A percentile compares a stretch with the other conserved stretches of the same genome.
Evolutionary conservation across 2,797 vertebrate species (phyloP).

Genomic region (Lagodon rhomboides): DNA sequence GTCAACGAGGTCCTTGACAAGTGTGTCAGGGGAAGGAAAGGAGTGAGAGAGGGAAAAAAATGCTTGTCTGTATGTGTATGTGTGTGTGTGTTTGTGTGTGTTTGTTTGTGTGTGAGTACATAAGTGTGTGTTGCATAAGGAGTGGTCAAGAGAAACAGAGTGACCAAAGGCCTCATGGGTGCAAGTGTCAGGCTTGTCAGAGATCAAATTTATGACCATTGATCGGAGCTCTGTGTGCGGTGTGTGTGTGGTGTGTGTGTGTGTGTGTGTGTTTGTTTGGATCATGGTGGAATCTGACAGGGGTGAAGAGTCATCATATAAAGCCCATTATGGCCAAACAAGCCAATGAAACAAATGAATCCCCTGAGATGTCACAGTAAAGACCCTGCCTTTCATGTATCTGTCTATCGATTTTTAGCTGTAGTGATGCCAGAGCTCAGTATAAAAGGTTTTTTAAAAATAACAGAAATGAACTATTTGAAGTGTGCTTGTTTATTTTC

Average conservation of each 20-base stretch:
- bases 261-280: constrained; percentile 56
- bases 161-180: constrained; percentile 77
- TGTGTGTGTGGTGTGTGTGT: constrained; percentile 12
- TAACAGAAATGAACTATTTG: not conserved
- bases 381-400: constrained; percentile 30
- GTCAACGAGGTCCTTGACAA: constrained; percentile 95
- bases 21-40: constrained; percentile 88
- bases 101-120: constrained; percentile 16
- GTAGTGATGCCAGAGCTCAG: not conserved
- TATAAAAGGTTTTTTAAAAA: not conserved
- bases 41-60: constrained; percentile 76
- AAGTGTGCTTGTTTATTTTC: not conserved
- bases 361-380: constrained; percentile 51
- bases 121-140: constrained; percentile 61
- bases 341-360: constrained; percentile 74
- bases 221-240: constrained; percentile 67
- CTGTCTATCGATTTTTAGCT: not conserved
- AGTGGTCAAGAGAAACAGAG: constrained; percentile 77
- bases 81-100: constrained; percentile 23
- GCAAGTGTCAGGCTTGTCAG: constrained; percentile 79
- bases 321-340: constrained; percentile 78
- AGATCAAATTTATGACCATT: constrained; percentile 85
- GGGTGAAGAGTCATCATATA: constrained; percentile 84
- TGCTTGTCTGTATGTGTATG: constrained; percentile 43
- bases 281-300: constrained; percentile 75